These are phyloP conservation scores for Discoglossus pictus DNA, from an alignment of 2,797 vertebrate species.

Conservation along the genomic window DNA sequence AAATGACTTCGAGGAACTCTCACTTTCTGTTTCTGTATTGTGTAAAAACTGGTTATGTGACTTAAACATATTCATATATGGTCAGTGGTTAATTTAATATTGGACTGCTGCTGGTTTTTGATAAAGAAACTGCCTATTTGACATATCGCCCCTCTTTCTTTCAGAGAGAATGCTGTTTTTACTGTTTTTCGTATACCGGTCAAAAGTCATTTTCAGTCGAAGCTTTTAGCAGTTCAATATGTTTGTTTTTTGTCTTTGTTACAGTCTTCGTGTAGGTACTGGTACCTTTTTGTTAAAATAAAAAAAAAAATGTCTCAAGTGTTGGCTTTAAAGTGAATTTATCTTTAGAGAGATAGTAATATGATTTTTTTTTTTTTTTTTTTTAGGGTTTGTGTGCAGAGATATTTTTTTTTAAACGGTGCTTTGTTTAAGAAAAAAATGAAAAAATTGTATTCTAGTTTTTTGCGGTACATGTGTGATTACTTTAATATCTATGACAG, in stretches of 20 bases:
- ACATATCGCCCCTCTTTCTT: constrained; percentile 68
- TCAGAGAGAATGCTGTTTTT: constrained; percentile 70
- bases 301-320: constrained; percentile 79
- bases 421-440: constrained; percentile 91
- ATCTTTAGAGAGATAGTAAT: constrained; percentile 91
- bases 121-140: constrained; percentile 71
- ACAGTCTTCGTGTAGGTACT: constrained; percentile 93
- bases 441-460: constrained; percentile 83
- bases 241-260: constrained; percentile 74
- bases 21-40: constrained; percentile 82
- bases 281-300: constrained; percentile 91
- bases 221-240: constrained; percentile 92
- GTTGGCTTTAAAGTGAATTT: constrained; percentile 98
- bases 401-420: constrained; percentile 89
- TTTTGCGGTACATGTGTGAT: constrained; percentile 96
- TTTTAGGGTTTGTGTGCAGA: constrained; percentile 93
- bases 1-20: constrained; percentile 82
- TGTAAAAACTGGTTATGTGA: constrained; percentile 86
- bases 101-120: constrained; percentile 88
- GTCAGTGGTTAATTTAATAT: constrained; percentile 86
- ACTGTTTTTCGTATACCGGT: constrained; percentile 67
- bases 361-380: too few relatives aligned
- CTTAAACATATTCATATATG: constrained; percentile 84
- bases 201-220: constrained; percentile 80
- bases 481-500: constrained; percentile 94